Conservation (phyloP, 2,888 invertebrate species). For the Drosophila fulvimacula region DNA sequence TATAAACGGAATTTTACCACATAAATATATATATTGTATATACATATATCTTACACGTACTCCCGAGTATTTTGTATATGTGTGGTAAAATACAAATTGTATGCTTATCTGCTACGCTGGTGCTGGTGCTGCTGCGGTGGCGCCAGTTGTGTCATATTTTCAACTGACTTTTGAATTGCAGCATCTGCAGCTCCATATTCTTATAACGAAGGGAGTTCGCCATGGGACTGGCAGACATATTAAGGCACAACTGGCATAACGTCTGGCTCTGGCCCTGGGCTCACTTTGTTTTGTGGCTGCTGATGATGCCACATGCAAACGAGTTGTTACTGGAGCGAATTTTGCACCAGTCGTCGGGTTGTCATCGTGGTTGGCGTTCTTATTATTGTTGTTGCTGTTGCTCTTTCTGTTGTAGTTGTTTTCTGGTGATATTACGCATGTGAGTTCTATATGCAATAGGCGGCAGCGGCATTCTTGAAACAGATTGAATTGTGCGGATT, state of each 20-base stretch:
- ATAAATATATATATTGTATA: background rate
- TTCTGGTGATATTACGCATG: conserved; percentile 34
- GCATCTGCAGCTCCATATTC: conserved; percentile 36
- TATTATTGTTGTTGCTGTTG: background rate
- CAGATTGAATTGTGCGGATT: conserved; percentile 58
- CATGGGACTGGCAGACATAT: conserved; percentile 16
- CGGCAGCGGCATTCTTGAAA: conserved; percentile 60
- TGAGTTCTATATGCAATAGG: conserved; percentile 44
- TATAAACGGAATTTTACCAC: background rate
- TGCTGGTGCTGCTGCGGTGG: conserved; percentile 29
- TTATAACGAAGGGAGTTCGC: conserved; percentile 4
- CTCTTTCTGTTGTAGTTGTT: conserved; percentile 3
- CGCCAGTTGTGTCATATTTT: conserved; percentile 62
- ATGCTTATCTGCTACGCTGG: conserved; percentile 12
- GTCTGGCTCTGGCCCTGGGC: conserved; percentile 36
- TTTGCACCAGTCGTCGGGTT: conserved; percentile 32
- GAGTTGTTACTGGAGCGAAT: conserved; percentile 48
- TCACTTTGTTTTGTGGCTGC: conserved; percentile 32
- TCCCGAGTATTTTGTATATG: conserved; percentile 2
- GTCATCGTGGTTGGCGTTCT: conserved; percentile 34
- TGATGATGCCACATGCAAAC: conserved; percentile 64
- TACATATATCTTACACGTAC: background rate
- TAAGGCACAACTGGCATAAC: conserved; percentile 40
- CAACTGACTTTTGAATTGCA: conserved; percentile 34
- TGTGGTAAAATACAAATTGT: conserved; percentile 11